A percentile compares a stretch with the other conserved stretches of the same genome.
Evolutionary conservation across 2,888 invertebrate genomes (phyloP).

Genomic region (Thera britannica): DNA sequence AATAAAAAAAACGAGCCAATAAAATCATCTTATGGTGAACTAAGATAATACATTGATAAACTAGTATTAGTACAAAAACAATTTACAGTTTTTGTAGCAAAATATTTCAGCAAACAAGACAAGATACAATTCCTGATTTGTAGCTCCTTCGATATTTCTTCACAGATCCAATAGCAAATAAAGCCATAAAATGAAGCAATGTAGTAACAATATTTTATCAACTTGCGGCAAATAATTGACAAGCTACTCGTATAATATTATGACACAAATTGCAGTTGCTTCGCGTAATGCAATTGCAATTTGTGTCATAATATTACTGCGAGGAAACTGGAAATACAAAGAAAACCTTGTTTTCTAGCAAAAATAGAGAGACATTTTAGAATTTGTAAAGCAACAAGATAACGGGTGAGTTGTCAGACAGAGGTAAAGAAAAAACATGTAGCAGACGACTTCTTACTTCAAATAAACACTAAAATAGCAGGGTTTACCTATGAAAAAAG

Average conservation of each 20-base stretch:
- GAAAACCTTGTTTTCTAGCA: constrained; percentile 19
- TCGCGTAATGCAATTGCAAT: constrained; percentile 25
- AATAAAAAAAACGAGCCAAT: too few species aligned
- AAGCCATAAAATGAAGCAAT: background rate
- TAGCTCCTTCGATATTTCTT: background rate
- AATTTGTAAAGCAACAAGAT: constrained; percentile 5
- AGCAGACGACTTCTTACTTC: too few species aligned
- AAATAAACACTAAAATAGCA: too few species aligned
- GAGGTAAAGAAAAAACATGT: too few species aligned
- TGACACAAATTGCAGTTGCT: constrained; percentile 17
- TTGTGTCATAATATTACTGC: constrained; percentile 20
- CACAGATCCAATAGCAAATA: background rate
- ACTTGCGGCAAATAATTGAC: constrained; percentile 15
- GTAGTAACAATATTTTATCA: background rate
- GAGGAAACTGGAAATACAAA: constrained; percentile 7
- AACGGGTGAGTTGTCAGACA: background rate
- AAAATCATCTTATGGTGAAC: too few species aligned
- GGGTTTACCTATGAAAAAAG: too few species aligned
- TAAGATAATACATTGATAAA: too few species aligned
- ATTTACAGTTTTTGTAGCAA: too few species aligned
- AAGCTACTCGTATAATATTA: constrained; percentile 5
- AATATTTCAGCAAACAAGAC: too few species aligned
- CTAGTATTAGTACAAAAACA: too few species aligned
- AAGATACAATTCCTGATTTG: background rate
- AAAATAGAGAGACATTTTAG: constrained; percentile 15